phyloP scores from a whole-genome alignment of 2,113 vertebrate species.

The Oophaga pumilio region DNA sequence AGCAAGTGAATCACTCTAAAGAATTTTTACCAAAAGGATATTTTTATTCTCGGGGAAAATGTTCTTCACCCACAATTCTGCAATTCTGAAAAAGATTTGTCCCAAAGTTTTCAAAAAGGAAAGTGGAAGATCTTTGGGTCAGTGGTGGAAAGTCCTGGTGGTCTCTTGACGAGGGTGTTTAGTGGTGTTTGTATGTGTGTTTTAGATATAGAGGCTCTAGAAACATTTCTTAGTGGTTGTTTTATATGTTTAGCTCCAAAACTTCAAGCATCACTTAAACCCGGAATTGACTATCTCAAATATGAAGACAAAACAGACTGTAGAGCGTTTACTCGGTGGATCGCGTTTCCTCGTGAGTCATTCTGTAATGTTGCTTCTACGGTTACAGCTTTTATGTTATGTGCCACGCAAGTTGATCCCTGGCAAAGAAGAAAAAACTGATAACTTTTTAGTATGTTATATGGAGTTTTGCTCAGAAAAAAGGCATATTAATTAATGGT shows the following conservation, averaged over 20 bases:
- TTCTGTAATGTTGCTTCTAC: neutral
- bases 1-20: neutral
- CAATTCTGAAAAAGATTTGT: neutral
- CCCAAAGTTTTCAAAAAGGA: neutral
- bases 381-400: neutral
- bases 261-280: neutral
- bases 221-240: neutral
- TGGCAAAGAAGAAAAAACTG: neutral
- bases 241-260: neutral
- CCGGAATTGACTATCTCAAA: neutral
- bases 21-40: neutral
- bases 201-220: neutral
- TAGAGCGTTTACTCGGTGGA: neutral
- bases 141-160: neutral
- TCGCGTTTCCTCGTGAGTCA: neutral
- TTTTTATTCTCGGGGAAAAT: neutral
- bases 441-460: neutral
- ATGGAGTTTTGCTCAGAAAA: neutral
- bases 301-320: neutral
- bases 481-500: no score
- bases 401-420: neutral
- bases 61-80: neutral
- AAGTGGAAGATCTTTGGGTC: neutral
- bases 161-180: neutral
- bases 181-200: neutral